Base-by-base conservation (phyloP, 2,888 invertebrate species). In the Agrypnus murinus region DNA sequence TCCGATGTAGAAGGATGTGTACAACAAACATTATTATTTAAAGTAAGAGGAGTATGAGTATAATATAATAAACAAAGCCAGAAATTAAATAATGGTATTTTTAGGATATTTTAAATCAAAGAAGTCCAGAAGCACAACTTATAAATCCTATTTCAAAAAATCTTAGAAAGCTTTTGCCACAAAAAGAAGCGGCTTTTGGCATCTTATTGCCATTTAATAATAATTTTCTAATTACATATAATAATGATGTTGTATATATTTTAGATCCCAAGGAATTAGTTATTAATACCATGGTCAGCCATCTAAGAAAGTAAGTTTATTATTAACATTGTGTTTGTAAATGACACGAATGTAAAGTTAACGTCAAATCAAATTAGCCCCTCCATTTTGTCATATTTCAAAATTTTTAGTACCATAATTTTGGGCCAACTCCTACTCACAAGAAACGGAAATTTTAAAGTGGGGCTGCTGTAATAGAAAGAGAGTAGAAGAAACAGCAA, bases 21-120 rank as follows among this genome's bases (percentile, higher is more conserved):
- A n/a, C 88, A 90, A 64, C 93, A 93, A 85, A 97, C 97, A 0
- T 86, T 95, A 50, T 89, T 96, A 19, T 96, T 96, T 82, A 95
- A 95, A 87, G 95, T 92, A 82, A 32, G 34, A 3, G 19, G n/a
- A 9, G 19, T 4, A 53, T 10, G 2, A 8, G 12, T 19, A 53
- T 19, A 53, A 2, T 19, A 46, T 14, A 9, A 55, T n/a, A n/a
- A n/a, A n/a, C n/a, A n/a, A n/a, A n/a, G n/a, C n/a, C n/a, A 45
- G 32, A 48, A 74, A 36, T 48, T 72, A 15, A n/a, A 59, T 25
- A 43, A 15, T 25, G 2, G 45, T 36, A 50, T 38, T 76, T 77
- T 50, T 32, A 85, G 85, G 85, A 86, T 62, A 74, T 85, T 50
- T 72, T 86, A 45, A 82, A 76, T 57, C 82, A 81, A 72, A 84